Conservation (phyloP, 2,888 invertebrate genomes). For the Spatulosminthurus flaviceps region DNA sequence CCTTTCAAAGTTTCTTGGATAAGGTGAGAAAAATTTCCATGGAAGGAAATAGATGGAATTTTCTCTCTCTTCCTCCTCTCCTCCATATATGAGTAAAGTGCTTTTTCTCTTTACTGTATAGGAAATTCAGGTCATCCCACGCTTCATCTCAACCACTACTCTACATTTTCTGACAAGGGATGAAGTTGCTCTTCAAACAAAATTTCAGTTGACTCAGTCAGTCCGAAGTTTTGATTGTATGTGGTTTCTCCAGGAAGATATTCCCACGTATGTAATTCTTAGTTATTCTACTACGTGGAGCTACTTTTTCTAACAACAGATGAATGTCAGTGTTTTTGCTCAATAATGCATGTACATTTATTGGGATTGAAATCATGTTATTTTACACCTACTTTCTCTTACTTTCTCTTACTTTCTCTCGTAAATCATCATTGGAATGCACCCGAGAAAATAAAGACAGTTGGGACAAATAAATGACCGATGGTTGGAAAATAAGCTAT, state of each 20-base stretch:
- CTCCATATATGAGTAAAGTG: too few relatives aligned
- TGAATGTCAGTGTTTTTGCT: too few relatives aligned
- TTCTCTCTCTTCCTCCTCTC: too few relatives aligned
- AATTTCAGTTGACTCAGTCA: slow-evolving; percentile 16
- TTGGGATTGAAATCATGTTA: too few relatives aligned
- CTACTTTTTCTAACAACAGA: neutral
- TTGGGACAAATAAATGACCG: neutral
- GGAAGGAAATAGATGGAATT: too few relatives aligned
- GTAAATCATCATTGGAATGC: neutral
- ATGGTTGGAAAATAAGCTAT: slow-evolving; percentile 8
- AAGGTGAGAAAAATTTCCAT: too few relatives aligned
- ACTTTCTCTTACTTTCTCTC: neutral
- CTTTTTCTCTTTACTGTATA: neutral
- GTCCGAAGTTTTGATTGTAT: neutral
- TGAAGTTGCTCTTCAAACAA: slow-evolving; percentile 5
- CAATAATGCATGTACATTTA: too few relatives aligned
- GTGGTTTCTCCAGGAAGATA: neutral
- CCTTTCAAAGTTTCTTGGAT: too few relatives aligned
- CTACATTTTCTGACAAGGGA: neutral
- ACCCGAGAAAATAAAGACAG: neutral
- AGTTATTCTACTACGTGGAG: too few relatives aligned
- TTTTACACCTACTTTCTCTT: neutral
- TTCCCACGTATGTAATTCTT: too few relatives aligned
- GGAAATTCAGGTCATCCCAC: neutral
- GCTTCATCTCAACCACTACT: neutral